Evolutionary conservation across 2,888 invertebrate species (phyloP).

Genomic region (Cerceris rybyensis): DNA sequence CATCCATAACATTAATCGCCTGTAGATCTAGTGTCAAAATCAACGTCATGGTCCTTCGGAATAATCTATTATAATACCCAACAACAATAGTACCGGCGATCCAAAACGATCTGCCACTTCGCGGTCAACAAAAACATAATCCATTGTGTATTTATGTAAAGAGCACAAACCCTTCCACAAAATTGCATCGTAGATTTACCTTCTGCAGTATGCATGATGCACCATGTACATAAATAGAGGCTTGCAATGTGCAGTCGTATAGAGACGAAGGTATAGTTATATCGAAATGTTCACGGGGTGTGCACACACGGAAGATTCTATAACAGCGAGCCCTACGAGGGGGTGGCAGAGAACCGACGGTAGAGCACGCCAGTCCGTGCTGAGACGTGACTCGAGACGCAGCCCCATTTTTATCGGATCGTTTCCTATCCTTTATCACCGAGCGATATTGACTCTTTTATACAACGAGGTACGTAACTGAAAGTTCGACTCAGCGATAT

Average conservation of each 20-base stretch:
- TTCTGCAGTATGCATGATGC: background rate
- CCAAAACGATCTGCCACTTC: background rate
- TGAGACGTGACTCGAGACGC: constrained; percentile 78
- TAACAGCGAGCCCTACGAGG: constrained; percentile 55
- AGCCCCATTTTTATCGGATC: constrained; percentile 61
- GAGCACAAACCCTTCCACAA: background rate
- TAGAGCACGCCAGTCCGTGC: constrained; percentile 77
- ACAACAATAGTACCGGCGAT: no score
- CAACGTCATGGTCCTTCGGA: no score
- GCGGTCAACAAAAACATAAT: background rate
- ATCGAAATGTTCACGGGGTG: constrained; percentile 56
- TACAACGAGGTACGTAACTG: constrained; percentile 45
- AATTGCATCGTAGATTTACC: constrained; percentile 1
- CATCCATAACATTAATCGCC: no score
- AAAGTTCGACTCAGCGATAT: background rate
- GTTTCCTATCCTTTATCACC: background rate
- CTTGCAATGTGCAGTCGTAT: constrained; percentile 11
- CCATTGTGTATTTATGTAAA: background rate
- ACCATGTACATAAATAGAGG: constrained; percentile 31
- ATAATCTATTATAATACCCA: no score
- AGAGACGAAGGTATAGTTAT: constrained; percentile 43
- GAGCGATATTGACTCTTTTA: constrained; percentile 10
- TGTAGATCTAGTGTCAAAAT: no score
- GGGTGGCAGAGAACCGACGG: constrained; percentile 53
- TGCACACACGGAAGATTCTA: constrained; percentile 60